Base-by-base conservation (phyloP, 2,797 vertebrate species). In the Myotis pilosus region DNA sequence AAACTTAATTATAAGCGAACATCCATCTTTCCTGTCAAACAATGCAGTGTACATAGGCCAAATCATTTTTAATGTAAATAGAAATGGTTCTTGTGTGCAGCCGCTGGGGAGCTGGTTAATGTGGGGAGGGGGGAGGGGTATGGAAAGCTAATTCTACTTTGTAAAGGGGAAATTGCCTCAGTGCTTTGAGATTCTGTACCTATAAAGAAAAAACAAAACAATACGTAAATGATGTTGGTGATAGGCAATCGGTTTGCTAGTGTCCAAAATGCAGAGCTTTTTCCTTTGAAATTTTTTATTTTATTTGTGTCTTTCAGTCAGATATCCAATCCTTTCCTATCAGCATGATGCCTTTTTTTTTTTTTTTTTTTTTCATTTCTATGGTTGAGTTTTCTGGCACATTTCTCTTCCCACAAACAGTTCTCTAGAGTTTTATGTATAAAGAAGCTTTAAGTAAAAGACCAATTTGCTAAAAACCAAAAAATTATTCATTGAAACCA, bases 41-140 rank as follows among this genome's bases (percentile, higher is more conserved):
- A 96, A 96, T 92, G 92, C 51, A 62, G 96, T 96, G 94, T 94
- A 97, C 94, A 96, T 89, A 96, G 96, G 86, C 95, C 96, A 96
- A 97, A 96, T 96, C 91, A 97, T 95, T 96, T 96, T 96, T 97
- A 97, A 97, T 96, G 95, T 96, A 97, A 96, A 97, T 97, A 95
- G 91, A 96, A 97, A 96, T 96, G 91, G 95, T 86, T 96, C 95
- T 96, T 71, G 82, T 95, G 91, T 75, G 11, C 91, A 93, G 90
- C 95, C 94, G 0, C 92, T 95, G 64, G 95, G 92, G 83, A 96
- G 89, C 80, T 85, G 94, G 83, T 33, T 95, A 87, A 71, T 72
- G 20, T 1, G 28, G 47, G 51, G 49, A 38, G 60, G 74, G n/a
- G 47, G 57, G 44, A 44, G 60, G n/a, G 76, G 85, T 33, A n/a